Percentiles rank a stretch among this genome's conserved stretches.
Conservation (phyloP, 2,888 invertebrate genomes). For the Kryphioiulus occultus region DNA sequence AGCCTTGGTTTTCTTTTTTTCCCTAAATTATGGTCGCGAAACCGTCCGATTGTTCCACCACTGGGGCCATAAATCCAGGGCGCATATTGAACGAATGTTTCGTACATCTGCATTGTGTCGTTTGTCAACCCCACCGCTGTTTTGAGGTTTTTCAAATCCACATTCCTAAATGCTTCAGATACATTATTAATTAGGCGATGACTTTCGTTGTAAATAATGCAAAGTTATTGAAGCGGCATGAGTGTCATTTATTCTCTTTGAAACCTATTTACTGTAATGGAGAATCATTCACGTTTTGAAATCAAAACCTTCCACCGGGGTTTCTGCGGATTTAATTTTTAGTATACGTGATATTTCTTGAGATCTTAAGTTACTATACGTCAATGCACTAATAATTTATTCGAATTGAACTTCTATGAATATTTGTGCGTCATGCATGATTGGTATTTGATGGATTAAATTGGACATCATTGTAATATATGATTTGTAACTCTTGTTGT, state of each 20-base stretch:
- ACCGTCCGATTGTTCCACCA: background rate
- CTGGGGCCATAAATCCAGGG: background rate
- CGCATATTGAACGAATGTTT: slow-evolving; percentile 19
- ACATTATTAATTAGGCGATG: background rate
- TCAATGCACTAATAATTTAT: background rate
- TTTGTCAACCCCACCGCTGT: background rate
- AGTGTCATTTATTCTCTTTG: background rate
- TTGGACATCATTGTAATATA: too few relatives aligned
- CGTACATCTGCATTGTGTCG: slow-evolving; percentile 1
- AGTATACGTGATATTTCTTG: background rate
- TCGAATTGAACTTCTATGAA: background rate
- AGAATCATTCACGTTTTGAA: background rate
- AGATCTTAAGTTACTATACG: background rate
- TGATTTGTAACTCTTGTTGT: too few relatives aligned
- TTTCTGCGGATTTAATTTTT: too few relatives aligned
- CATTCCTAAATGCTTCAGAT: background rate
- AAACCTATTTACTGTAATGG: too few relatives aligned
- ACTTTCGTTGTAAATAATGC: background rate
- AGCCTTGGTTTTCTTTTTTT: background rate
- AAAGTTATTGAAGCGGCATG: background rate
- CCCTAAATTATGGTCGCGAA: background rate
- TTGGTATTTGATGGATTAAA: too few relatives aligned
- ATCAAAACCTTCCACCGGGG: background rate
- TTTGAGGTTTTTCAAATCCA: background rate
- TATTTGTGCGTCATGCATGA: too few relatives aligned